Evolutionary conservation across 2,888 invertebrate genomes (phyloP).

Genomic region (Pasiphila rectangulata): DNA sequence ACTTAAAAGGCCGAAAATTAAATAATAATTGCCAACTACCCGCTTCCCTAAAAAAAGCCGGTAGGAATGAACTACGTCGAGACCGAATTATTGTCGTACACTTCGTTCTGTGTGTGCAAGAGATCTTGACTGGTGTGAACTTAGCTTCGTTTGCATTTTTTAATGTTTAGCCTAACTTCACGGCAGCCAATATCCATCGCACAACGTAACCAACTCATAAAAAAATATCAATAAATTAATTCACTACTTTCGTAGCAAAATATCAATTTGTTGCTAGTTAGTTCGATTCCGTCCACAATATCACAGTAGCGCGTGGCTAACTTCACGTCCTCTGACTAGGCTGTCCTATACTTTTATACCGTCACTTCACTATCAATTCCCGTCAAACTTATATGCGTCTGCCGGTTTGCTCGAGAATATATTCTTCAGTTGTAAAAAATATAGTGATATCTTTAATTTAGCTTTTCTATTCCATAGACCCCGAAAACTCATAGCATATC

Average conservation of each 20-base stretch:
- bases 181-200: constrained; percentile 1
- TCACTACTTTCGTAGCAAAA: constrained; percentile 41
- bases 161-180: not conserved
- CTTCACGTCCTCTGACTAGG: constrained; percentile 62
- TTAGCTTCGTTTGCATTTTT: not conserved
- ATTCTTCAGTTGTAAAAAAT: no score
- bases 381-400: constrained; percentile 26
- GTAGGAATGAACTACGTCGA: constrained; percentile 34
- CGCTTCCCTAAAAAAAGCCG: constrained; percentile 19
- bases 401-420: no score
- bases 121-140: not conserved
- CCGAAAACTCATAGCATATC: not conserved
- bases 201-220: constrained; percentile 32
- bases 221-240: constrained; percentile 52
- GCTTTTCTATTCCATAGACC: no score
- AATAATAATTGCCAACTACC: constrained; percentile 13
- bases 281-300: constrained; percentile 46
- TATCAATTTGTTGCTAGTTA: constrained; percentile 50
- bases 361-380: constrained; percentile 9
- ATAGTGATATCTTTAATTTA: no score
- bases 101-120: constrained; percentile 32
- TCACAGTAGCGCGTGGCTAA: constrained; percentile 61
- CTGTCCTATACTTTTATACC: constrained; percentile 32
- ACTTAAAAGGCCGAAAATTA: constrained; percentile 36
- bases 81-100: constrained; percentile 62